phyloP scores from a whole-genome alignment of 1,140 invertebrate species.

The Drosophila baimaii region DNA sequence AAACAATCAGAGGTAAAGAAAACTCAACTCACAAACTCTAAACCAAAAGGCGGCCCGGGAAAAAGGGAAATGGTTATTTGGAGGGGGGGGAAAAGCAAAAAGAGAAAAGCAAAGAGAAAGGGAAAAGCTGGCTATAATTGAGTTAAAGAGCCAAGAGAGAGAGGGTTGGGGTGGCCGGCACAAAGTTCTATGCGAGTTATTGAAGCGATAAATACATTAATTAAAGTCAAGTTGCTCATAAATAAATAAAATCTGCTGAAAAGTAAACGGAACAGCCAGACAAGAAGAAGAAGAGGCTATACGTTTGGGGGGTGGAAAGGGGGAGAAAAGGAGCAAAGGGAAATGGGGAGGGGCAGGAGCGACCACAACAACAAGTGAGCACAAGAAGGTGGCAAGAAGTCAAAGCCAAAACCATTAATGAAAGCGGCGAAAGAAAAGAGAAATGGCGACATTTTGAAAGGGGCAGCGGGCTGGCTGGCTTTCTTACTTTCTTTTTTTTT shows the following conservation, averaged over 20 bases:
- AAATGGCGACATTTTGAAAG: conserved; percentile 20
- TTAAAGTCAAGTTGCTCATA: conserved; percentile 80
- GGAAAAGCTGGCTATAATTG: conserved; percentile 35
- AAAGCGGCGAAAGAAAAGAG: conserved; percentile 31
- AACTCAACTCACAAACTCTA: conserved; percentile 38
- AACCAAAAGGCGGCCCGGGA: conserved; percentile 14
- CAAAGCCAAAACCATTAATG: conserved; percentile 46
- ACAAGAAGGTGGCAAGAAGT: conserved; percentile 31
- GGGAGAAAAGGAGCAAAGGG: background rate
- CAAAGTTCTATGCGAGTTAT: conserved; percentile 73
- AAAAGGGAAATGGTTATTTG: background rate
- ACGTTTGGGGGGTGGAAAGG: background rate
- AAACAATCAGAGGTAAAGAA: conserved; percentile 38
- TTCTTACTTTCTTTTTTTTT: background rate
- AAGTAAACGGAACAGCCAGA: conserved; percentile 47
- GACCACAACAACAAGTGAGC: conserved; percentile 5
- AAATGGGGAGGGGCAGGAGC: background rate
- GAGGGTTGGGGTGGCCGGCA: conserved; percentile 8
- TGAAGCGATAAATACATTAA: conserved; percentile 83
- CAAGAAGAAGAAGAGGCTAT: conserved; percentile 3
- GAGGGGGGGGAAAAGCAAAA: background rate
- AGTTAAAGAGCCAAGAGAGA: conserved; percentile 31
- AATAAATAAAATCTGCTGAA: conserved; percentile 72
- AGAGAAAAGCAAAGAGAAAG: background rate
- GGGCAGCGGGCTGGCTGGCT: background rate